Base-by-base conservation (phyloP, 2,797 vertebrate genomes). In the Periophthalmus magnuspinnatus region DNA sequence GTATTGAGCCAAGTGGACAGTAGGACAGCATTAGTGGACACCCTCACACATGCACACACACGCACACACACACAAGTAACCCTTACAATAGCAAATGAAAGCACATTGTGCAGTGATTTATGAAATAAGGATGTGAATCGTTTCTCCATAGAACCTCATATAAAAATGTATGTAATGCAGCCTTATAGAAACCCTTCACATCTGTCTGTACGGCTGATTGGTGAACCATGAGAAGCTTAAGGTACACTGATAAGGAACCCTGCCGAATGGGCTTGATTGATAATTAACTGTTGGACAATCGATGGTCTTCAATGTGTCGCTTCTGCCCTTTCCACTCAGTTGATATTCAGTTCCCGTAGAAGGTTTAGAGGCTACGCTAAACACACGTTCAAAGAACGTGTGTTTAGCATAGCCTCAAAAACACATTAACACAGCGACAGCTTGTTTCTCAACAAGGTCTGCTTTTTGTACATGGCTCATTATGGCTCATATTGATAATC, bases 271-370 rank as follows among this genome's bases (percentile, higher is more conserved):
- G 7, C 22, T 47, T 64, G 41, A 64, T 48, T 47, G 22, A 47
- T 45, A 7, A 45, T 63, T 63, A 63, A 63, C 60, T 62, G 34
- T 45, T 38, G 60, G 36, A 14, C 13, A 48, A 28, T 48, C 38
- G 16, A 47, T 62, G 10, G 8, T 41, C 36, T 62, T 14, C 19
- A 41, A 38, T 63, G 21, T 63, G 61, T 45, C 61, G 19, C 8
- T 21, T 41, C 34, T 63, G 61, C 61, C 61, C 36, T 63, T 63
- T 63, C 13, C 61, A 17, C 13, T 47, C 41, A 17, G 34, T 61
- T 61, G 59, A n/a, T 61, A 41, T 41, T 41, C 33, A 13, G 36
- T 1, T 21, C 59, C 11, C 6, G 32, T 13, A 22, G n/a, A 62
- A 22, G 3, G 8, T 38, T 13, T 38, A 21, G 9, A 62, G 6